Conservation (phyloP, 2,888 invertebrate genomes). For the Orthosia gracilis region DNA sequence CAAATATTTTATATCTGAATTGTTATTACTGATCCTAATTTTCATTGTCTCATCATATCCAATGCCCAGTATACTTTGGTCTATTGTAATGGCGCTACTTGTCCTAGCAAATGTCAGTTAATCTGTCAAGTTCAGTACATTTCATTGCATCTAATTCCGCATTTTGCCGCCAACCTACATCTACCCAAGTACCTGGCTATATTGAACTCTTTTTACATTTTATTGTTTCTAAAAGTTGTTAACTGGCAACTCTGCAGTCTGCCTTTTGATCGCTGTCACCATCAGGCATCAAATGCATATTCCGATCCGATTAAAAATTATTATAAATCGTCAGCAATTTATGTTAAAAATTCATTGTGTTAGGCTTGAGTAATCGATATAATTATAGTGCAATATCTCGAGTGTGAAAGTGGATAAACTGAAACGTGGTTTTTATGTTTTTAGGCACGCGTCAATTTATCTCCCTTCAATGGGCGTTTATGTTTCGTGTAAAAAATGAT, state of each 20-base stretch:
- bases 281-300: conserved; percentile 67
- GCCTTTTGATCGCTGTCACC: conserved; percentile 68
- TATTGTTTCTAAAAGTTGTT: conserved; percentile 1
- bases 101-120: background rate
- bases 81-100: background rate
- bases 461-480: conserved; percentile 69
- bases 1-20: background rate
- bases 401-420: conserved; percentile 39
- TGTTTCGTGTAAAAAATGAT: conserved; percentile 91
- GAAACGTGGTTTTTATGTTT: conserved; percentile 62
- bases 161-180: background rate
- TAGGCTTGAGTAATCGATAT: conserved; percentile 62
- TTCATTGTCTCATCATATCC: background rate
- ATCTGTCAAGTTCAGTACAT: conserved; percentile 8
- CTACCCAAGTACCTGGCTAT: background rate
- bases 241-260: conserved; percentile 64
- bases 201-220: background rate
- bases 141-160: background rate
- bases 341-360: conserved; percentile 66
- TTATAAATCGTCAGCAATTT: conserved; percentile 61
- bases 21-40: background rate
- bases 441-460: conserved; percentile 72
- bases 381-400: conserved; percentile 35
- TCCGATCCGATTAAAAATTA: conserved; percentile 65
- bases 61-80: background rate